phyloP scores from a whole-genome alignment of 2,888 invertebrate genomes.

The Taphrorychus bicolor region DNA sequence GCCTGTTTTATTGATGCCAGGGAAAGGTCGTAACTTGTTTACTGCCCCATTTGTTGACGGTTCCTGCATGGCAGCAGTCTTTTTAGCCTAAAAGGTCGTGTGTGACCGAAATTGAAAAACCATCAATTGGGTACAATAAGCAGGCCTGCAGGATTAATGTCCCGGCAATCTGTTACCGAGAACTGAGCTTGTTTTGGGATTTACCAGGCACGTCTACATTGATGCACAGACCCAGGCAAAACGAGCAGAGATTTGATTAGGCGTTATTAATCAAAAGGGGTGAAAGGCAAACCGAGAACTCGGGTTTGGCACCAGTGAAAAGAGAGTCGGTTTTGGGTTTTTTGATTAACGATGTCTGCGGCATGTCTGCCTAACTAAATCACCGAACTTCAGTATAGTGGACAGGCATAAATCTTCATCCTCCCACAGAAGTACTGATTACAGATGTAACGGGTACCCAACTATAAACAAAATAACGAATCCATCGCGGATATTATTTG shows the following conservation, averaged over 20 bases:
- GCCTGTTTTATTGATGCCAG: background rate
- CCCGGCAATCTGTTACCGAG: constrained; percentile 7
- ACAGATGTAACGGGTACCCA: no score
- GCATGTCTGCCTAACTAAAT: background rate
- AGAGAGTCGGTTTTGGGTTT: background rate
- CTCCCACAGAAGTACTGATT: no score
- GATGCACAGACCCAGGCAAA: background rate
- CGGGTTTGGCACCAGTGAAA: background rate
- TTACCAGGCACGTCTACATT: constrained; percentile 9
- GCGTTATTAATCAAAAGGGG: constrained; percentile 15
- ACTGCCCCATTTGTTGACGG: background rate
- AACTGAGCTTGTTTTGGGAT: constrained; percentile 4
- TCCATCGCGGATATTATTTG: no score
- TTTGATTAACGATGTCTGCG: background rate
- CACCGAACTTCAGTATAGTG: no score
- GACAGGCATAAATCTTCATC: no score
- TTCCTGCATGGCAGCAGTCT: background rate
- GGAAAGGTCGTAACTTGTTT: background rate
- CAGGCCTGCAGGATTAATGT: background rate
- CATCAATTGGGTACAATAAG: background rate
- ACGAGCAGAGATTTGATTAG: constrained; percentile 14
- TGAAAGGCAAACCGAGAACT: background rate
- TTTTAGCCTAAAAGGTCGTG: background rate
- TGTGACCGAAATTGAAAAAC: background rate
- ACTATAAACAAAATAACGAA: no score